Conservation (phyloP, 92 coral and sea anemone species). For the Isaurus tuberculatus region DNA sequence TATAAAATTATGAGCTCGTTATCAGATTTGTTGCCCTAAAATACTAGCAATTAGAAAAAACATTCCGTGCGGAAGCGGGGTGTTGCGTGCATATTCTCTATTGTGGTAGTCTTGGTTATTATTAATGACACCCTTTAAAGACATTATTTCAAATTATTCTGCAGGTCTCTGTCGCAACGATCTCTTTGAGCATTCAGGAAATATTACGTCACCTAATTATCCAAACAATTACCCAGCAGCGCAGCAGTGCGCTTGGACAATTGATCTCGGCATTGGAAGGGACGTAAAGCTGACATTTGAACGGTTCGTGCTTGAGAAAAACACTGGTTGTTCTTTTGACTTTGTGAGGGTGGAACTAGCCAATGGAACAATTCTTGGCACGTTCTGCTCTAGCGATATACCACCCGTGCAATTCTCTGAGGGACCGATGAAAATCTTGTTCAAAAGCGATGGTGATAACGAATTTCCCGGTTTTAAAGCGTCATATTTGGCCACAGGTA, state of each 20-base stretch:
- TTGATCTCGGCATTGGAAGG: slow-evolving; percentile 76
- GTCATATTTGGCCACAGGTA: slow-evolving; percentile 70
- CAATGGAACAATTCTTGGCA: slow-evolving; percentile 47
- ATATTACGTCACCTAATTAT: slow-evolving; percentile 71
- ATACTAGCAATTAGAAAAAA: too few species aligned
- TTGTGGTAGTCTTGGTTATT: too few species aligned
- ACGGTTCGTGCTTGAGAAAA: slow-evolving; percentile 61
- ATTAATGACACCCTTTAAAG: too few species aligned
- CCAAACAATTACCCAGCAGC: slow-evolving; percentile 64
- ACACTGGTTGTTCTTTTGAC: slow-evolving; percentile 63
- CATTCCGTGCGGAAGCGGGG: too few species aligned
- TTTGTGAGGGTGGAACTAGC: slow-evolving; percentile 59
- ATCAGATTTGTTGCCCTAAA: too few species aligned
- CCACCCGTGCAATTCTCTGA: slow-evolving; percentile 65
- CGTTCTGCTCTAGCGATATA: slow-evolving; percentile 55
- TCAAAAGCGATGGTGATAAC: slow-evolving; percentile 66
- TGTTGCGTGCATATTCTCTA: too few species aligned
- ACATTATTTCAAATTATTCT: background rate
- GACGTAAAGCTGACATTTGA: slow-evolving; percentile 70
- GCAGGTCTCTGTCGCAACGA: slow-evolving; percentile 68
- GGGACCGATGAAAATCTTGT: slow-evolving; percentile 80
- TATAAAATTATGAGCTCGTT: too few species aligned
- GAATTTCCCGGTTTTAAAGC: slow-evolving; percentile 79
- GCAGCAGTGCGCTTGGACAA: slow-evolving; percentile 69
- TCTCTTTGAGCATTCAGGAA: slow-evolving; percentile 58